Percentiles rank a stretch among this genome's conserved stretches.
Evolutionary conservation across 2,113 vertebrate genomes (phyloP).

Genomic region (Callopanchax toddi): DNA sequence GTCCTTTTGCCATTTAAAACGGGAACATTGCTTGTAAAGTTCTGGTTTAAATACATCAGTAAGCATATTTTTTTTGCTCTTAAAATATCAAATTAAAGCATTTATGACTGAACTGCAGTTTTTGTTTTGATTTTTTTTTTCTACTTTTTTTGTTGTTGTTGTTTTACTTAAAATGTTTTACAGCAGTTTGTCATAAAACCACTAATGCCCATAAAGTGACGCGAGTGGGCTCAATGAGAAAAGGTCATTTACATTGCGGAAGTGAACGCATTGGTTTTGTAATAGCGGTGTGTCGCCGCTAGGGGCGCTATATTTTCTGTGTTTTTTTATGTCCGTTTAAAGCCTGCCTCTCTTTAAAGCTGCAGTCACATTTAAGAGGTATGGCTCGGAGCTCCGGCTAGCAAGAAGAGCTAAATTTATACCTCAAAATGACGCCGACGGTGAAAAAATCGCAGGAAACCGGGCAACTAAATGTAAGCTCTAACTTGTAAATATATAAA

Average conservation of each 20-base stretch:
- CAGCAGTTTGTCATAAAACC: neutral
- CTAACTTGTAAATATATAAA: neutral
- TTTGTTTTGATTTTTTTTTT: neutral
- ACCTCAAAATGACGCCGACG: slow-evolving; percentile 34
- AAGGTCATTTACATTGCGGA: neutral
- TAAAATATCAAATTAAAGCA: slow-evolving; percentile 33
- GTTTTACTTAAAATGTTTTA: neutral
- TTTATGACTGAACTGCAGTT: neutral
- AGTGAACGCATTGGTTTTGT: too few species aligned
- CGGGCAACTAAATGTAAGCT: slow-evolving; percentile 12
- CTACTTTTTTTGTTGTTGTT: too few species aligned
- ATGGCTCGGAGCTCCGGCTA: neutral
- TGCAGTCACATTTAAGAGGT: neutral
- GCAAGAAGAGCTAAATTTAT: neutral
- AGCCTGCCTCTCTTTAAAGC: slow-evolving; percentile 6
- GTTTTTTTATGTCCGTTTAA: too few species aligned
- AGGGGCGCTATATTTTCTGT: slow-evolving; percentile 3
- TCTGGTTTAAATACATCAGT: slow-evolving; percentile 3
- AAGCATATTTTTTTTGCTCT: neutral
- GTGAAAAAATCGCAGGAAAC: slow-evolving; percentile 6
- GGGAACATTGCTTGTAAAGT: neutral
- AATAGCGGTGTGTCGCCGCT: neutral
- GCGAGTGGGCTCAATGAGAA: neutral
- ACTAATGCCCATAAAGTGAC: too few species aligned
- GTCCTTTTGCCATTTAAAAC: neutral